A percentile compares a stretch with the other conserved stretches of the same genome.
Conservation (phyloP, 2,797 vertebrate species). For the Periophthalmus magnuspinnatus region DNA sequence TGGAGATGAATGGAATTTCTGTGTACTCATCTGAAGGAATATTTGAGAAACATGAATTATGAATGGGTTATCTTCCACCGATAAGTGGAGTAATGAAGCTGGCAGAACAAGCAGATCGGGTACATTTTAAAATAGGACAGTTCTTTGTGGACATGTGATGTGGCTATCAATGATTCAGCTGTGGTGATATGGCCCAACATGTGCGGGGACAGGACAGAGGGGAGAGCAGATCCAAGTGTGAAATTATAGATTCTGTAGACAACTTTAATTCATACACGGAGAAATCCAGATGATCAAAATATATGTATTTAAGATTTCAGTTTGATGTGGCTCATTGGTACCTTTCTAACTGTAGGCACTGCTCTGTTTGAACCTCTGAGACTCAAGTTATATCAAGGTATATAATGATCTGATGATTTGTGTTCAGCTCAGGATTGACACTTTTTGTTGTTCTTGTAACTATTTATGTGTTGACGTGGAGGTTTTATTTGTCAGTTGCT, state of each 20-base stretch:
- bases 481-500: too few species aligned
- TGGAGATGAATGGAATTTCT: conserved; percentile 47
- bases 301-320: conserved; percentile 11
- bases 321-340: too few species aligned
- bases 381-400: too few species aligned
- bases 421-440: too few species aligned
- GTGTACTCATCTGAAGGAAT: conserved; percentile 63
- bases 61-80: conserved; percentile 48
- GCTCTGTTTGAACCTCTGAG: too few species aligned
- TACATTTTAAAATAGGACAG: conserved; percentile 66
- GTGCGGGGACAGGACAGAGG: conserved; percentile 25
- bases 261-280: conserved; percentile 4
- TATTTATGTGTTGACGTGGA: too few species aligned
- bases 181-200: conserved; percentile 44
- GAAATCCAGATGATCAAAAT: background rate
- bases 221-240: conserved; percentile 28
- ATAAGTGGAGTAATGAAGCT: conserved; percentile 61
- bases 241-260: conserved; percentile 15
- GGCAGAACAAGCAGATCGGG: conserved; percentile 57
- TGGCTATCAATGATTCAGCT: conserved; percentile 62
- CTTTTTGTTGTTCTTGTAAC: too few species aligned
- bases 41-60: conserved; percentile 72
- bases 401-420: too few species aligned
- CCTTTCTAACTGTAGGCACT: too few species aligned
- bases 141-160: conserved; percentile 63